Evolutionary conservation across 1,140 invertebrate species (phyloP).

Genomic region (Hyles euphorbiae): DNA sequence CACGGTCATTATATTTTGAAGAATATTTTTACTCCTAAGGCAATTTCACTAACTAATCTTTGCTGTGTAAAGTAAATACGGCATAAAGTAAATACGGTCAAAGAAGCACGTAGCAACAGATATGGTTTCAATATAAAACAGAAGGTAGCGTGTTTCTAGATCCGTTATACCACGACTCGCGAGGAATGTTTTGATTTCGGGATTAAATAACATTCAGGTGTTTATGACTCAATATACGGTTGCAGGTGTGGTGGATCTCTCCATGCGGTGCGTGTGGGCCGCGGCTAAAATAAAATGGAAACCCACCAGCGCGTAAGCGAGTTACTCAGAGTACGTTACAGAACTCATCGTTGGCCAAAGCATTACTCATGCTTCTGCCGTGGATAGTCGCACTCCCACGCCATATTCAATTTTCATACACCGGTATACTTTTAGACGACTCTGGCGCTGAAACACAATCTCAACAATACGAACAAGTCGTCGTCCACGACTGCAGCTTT

Average conservation of each 20-base stretch:
- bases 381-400: constrained; percentile 53
- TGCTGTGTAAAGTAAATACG: not conserved
- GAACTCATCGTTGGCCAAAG: constrained; percentile 27
- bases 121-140: constrained; percentile 7
- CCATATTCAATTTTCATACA: constrained; percentile 58
- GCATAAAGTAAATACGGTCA: too few species aligned
- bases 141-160: constrained; percentile 3
- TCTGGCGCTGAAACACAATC: constrained; percentile 29
- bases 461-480: constrained; percentile 22
- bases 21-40: not conserved
- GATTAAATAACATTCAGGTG: constrained; percentile 68
- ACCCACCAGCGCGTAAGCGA: constrained; percentile 26
- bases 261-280: constrained; percentile 44
- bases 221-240: constrained; percentile 45
- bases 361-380: constrained; percentile 56
- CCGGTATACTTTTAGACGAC: constrained; percentile 43
- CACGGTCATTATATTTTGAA: not conserved
- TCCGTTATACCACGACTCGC: not conserved
- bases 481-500: too few species aligned
- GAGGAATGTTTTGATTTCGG: constrained; percentile 38
- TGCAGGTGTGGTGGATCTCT: constrained; percentile 63
- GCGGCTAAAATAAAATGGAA: constrained; percentile 61
- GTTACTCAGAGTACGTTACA: constrained; percentile 47
- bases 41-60: not conserved
- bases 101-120: not conserved